These are phyloP conservation scores for Chelonia mydas DNA, from an alignment of 2,797 vertebrate species.

Conservation along the genomic window DNA sequence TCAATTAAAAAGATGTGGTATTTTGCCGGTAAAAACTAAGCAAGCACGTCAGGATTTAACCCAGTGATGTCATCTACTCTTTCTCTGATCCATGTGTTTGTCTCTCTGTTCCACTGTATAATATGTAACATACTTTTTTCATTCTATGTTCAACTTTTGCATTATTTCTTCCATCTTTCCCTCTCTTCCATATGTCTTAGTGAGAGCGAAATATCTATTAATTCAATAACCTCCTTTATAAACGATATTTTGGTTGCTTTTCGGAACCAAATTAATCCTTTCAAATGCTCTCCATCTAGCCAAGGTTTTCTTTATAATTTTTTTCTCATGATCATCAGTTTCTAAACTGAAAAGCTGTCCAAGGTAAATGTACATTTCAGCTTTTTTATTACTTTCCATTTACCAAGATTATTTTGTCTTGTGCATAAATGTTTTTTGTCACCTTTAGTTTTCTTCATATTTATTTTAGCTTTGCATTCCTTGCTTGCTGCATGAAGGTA, in stretches of 20 bases:
- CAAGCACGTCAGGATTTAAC: background rate
- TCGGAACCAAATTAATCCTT: background rate
- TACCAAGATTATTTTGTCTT: constrained; percentile 32
- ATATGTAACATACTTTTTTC: fast-evolving
- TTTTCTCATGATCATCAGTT: constrained; percentile 1
- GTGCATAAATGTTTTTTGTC: constrained; percentile 22
- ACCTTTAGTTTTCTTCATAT: constrained; percentile 12
- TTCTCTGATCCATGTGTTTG: background rate
- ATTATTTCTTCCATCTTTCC: background rate
- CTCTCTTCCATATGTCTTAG: background rate
- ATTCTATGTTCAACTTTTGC: background rate
- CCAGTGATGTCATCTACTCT: background rate
- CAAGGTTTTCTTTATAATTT: constrained; percentile 15
- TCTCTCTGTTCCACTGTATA: background rate
- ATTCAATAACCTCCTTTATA: background rate
- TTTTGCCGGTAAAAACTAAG: constrained; percentile 20
- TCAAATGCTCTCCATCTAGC: background rate
- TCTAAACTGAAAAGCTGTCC: constrained; percentile 36
- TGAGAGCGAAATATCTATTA: background rate
- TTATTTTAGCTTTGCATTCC: constrained; percentile 34
- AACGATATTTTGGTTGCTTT: background rate
- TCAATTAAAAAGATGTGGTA: constrained; percentile 7
- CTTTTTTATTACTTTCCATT: constrained; percentile 57
- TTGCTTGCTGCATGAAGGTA: constrained; percentile 40
- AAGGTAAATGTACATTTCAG: constrained; percentile 15